Evolutionary conservation across 2,797 vertebrate genomes (phyloP), one percentile per base, ranked within the genome.

Genomic region (Syngnathus acus): DNA sequence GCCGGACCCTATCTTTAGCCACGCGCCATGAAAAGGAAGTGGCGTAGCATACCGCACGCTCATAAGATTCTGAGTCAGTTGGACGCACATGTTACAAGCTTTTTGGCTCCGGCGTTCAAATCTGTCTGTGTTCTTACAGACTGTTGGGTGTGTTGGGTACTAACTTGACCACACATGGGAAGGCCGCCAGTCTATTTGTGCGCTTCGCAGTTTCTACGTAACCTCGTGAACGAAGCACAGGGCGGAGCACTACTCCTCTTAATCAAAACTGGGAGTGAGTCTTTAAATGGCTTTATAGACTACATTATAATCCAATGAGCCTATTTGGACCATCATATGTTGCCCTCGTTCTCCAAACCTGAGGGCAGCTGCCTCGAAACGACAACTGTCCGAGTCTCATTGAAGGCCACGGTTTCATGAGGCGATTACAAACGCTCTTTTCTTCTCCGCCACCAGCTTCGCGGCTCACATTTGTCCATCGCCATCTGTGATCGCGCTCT

Each of bases 171-270:
- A 79, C 85, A 85, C 76, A 75, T 78, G 80, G 84, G 83, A 86
- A 78, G 83, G 72, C 65, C 80, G 85, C 84, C 73, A 42, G 50
- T 80, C 86, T 89, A 88, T 89, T 89, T 87, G 84, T 79, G 86
- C 77, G 79, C 78, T 72, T 84, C 78, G 71, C 77, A 81, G 85
- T 83, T 89, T 82, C 78, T 76, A 81, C 76, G 74, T 82, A 82
- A 68, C 78, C 74, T 73, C 64, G 72, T 74, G 78, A 79, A 81
- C 69, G 71, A 84, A 81, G 68, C 72, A 39, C 54, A 74, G 84
- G 79, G 82, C 72, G 76, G 59, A 69, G 43, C 66, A 42, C 68
- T 38, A 48, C 69, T 38, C 10, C 10, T 37, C 62, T 77, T 81
- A 74, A 80, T 66, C 64, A 64, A 6, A 40, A 86, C 73, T 80